A percentile compares a stretch with the other conserved stretches of the same genome.
Evolutionary conservation across 1,140 invertebrate genomes (phyloP).

Genomic region (Sinonovacula constricta): DNA sequence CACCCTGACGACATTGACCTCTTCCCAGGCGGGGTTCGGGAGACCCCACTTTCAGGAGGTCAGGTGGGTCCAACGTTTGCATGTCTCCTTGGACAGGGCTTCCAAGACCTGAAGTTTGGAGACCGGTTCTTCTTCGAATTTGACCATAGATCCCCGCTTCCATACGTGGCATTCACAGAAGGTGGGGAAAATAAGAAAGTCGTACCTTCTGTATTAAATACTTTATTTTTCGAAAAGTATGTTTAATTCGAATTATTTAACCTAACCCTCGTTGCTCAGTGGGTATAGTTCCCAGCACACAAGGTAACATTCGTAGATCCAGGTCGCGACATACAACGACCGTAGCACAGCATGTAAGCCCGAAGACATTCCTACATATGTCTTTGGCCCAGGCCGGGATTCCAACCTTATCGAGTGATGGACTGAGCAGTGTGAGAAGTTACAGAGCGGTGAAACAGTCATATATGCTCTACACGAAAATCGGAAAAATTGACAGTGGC

Average conservation of each 20-base stretch:
- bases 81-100: slow-evolving; percentile 96
- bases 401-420: too few species aligned
- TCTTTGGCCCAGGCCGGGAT: too few species aligned
- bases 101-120: slow-evolving; percentile 91
- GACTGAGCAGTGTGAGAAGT: too few species aligned
- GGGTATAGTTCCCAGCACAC: neutral
- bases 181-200: too few species aligned
- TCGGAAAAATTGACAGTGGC: too few species aligned
- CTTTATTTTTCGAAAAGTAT: neutral
- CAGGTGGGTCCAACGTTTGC: slow-evolving; percentile 96
- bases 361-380: neutral
- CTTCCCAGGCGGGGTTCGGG: slow-evolving; percentile 91
- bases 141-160: neutral
- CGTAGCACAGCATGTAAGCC: neutral
- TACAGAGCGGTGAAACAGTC: too few species aligned
- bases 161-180: slow-evolving; percentile 83
- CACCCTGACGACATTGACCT: slow-evolving; percentile 87
- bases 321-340: neutral
- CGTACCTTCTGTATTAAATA: too few species aligned
- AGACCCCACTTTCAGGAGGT: slow-evolving; percentile 89
- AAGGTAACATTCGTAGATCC: neutral
- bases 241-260: neutral
- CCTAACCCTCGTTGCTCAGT: neutral
- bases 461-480: too few species aligned
- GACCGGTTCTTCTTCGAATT: slow-evolving; percentile 98